phyloP scores from a whole-genome alignment of 1,140 invertebrate species.

The Melipona quadrifasciata region DNA sequence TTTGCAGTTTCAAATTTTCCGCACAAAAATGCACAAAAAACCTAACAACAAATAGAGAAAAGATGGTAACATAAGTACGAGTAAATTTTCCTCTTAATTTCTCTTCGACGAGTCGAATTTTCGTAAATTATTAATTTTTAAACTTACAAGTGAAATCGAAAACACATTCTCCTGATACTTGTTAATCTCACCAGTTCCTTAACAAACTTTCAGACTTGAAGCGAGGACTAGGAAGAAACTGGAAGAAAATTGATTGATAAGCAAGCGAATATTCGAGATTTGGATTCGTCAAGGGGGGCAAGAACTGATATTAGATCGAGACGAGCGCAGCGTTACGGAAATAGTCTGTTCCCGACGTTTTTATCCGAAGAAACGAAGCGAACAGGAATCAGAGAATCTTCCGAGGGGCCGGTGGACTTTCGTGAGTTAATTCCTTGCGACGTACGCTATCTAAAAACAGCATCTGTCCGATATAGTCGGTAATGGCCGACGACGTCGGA shows the following conservation, averaged over 20 bases:
- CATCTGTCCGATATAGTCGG: slow-evolving; percentile 14
- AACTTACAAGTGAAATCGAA: no score
- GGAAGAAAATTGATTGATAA: not conserved
- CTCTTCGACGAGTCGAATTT: no score
- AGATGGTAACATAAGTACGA: no score
- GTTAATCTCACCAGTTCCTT: no score
- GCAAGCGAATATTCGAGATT: not conserved
- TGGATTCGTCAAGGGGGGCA: accelerated
- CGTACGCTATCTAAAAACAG: slow-evolving; percentile 13
- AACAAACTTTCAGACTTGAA: not conserved
- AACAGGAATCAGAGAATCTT: not conserved
- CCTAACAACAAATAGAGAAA: no score
- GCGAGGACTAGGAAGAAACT: not conserved
- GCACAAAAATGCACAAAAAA: no score
- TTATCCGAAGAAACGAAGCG: not conserved
- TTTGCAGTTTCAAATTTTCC: no score
- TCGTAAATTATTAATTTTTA: no score
- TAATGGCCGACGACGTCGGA: slow-evolving; percentile 7
- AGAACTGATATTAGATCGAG: no score
- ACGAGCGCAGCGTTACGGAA: not conserved
- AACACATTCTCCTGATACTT: not conserved
- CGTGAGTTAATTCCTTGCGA: not conserved
- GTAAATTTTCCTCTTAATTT: no score
- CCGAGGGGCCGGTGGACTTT: not conserved
- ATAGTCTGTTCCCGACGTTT: slow-evolving; percentile 6